phyloP scores from a whole-genome alignment of 2,113 vertebrate species.

The Nibea albiflora region DNA sequence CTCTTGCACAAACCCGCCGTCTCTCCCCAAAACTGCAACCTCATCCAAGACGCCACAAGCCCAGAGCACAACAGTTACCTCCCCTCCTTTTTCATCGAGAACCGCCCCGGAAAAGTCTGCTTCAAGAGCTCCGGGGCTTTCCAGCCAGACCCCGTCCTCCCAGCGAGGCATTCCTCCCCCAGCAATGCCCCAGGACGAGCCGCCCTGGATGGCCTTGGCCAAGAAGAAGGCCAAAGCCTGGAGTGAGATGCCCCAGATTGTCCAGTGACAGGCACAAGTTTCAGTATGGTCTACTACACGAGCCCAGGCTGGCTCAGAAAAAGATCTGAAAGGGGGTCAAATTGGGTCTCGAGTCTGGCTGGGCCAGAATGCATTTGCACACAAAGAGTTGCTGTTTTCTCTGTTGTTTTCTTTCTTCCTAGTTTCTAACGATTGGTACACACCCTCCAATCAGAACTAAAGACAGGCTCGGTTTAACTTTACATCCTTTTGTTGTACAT shows the following conservation, averaged over 20 bases:
- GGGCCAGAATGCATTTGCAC: slow-evolving; percentile 72
- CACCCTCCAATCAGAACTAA: slow-evolving; percentile 23
- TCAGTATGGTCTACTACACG: background rate
- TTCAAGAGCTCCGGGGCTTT: slow-evolving; percentile 23
- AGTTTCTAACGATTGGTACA: slow-evolving; percentile 48
- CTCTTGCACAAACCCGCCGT: background rate
- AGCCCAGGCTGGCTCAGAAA: background rate
- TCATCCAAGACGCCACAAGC: slow-evolving; percentile 14
- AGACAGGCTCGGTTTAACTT: slow-evolving; percentile 14
- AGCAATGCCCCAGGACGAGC: slow-evolving; percentile 81
- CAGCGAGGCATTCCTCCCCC: slow-evolving; percentile 59
- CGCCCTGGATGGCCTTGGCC: slow-evolving; percentile 92
- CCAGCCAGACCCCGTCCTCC: slow-evolving; percentile 19
- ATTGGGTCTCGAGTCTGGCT: slow-evolving; percentile 9
- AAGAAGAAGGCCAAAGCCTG: slow-evolving; percentile 97
- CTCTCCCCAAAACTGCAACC: slow-evolving; percentile 42
- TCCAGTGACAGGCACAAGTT: slow-evolving; percentile 78
- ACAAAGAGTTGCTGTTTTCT: slow-evolving; percentile 36
- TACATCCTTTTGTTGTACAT: background rate
- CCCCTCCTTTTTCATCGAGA: slow-evolving; percentile 42
- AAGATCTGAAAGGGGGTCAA: background rate
- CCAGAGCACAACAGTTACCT: slow-evolving; percentile 24
- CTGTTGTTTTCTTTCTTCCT: slow-evolving; percentile 41
- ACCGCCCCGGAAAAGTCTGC: slow-evolving; percentile 26
- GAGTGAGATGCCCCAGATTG: slow-evolving; percentile 91